A percentile compares a stretch with the other conserved stretches of the same genome.
These are phyloP conservation scores for Ancistrus triradiatus DNA, from an alignment of 2,113 vertebrate species.

Conservation along the genomic window DNA sequence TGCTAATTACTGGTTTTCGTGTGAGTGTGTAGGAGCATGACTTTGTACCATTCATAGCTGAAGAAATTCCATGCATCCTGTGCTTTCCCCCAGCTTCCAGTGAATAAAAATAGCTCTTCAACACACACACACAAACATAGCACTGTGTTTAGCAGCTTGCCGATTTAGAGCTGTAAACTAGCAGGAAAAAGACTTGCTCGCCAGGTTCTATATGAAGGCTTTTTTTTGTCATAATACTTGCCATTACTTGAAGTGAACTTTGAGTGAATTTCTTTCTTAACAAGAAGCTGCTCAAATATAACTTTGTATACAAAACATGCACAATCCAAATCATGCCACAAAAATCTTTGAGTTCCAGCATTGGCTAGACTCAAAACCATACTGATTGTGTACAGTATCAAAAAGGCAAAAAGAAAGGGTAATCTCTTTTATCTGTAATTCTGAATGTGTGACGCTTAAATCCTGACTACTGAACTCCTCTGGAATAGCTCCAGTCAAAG, in stretches of 20 bases:
- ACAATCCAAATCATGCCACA: background rate
- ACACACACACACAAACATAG: conserved; percentile 19
- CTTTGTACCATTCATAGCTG: conserved; percentile 29
- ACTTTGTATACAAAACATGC: background rate
- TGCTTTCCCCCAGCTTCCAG: conserved; percentile 16
- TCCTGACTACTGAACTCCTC: too few relatives aligned
- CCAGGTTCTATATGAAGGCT: conserved; percentile 28
- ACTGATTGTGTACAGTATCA: too few relatives aligned
- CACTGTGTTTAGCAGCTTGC: conserved; percentile 36
- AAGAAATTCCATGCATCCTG: conserved; percentile 29
- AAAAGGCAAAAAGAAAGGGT: too few relatives aligned
- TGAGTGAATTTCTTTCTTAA: conserved; percentile 7
- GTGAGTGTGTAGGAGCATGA: background rate
- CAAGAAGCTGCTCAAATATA: conserved; percentile 23
- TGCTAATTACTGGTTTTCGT: background rate
- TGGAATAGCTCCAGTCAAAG: too few relatives aligned
- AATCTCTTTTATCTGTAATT: too few relatives aligned
- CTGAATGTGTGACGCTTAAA: too few relatives aligned
- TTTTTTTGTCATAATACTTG: conserved; percentile 37
- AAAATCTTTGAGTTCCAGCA: background rate
- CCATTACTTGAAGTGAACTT: conserved; percentile 25
- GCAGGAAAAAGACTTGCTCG: conserved; percentile 36
- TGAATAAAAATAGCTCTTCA: conserved; percentile 41
- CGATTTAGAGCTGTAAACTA: conserved; percentile 33
- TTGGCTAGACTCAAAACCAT: too few relatives aligned